Evolutionary conservation across 2,797 vertebrate genomes (phyloP).

Genomic region (Tangara arthus): DNA sequence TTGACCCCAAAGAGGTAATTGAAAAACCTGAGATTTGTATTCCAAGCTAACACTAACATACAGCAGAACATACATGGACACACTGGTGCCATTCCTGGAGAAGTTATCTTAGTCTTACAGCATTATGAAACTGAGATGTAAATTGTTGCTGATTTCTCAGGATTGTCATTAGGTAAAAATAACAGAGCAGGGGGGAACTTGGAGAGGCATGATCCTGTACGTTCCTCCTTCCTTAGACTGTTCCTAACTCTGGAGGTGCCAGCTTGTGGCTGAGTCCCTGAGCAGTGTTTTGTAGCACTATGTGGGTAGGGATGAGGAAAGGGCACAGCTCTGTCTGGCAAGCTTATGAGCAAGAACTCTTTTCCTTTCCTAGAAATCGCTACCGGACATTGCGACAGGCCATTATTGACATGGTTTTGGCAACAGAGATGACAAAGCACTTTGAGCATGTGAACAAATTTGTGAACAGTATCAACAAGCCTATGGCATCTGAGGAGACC

Average conservation of each 20-base stretch:
- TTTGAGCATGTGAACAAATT: constrained; percentile 85
- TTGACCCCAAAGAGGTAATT: background rate
- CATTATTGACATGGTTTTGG: constrained; percentile 85
- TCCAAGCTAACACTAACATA: background rate
- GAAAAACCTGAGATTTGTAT: background rate
- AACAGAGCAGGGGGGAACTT: background rate
- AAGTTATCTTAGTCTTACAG: background rate
- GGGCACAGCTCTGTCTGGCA: background rate
- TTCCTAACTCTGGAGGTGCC: background rate
- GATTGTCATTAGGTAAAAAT: background rate
- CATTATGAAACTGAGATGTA: background rate
- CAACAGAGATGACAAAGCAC: constrained; percentile 84
- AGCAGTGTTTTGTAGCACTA: background rate
- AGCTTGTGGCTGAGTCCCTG: background rate
- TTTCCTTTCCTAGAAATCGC: constrained; percentile 72
- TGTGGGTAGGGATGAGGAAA: background rate
- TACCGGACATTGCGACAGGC: constrained; percentile 81
- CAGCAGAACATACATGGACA: background rate
- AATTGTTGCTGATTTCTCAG: background rate
- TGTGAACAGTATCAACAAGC: constrained; percentile 84
- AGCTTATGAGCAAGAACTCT: background rate
- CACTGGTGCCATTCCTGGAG: background rate
- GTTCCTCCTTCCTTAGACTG: background rate
- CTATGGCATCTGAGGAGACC: constrained; percentile 73
- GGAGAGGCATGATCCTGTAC: background rate